Percentiles rank a stretch among this genome's conserved stretches.
Evolutionary conservation across 2,797 vertebrate species (phyloP).

Genomic region (Falco rusticolus): DNA sequence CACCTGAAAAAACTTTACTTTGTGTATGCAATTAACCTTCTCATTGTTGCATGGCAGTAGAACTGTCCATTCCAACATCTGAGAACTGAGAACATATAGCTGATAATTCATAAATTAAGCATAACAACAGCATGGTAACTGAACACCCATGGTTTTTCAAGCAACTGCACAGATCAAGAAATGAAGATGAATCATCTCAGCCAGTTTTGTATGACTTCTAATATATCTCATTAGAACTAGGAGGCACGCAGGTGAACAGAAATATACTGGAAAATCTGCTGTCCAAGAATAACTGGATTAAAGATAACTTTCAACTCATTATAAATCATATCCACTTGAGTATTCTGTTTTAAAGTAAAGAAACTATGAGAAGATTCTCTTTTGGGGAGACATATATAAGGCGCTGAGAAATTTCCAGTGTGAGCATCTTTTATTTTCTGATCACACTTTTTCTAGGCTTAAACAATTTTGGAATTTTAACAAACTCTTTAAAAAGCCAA

Average conservation of each 20-base stretch:
- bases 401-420: not conserved
- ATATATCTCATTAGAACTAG: not conserved
- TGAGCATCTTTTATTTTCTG: not conserved
- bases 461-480: not conserved
- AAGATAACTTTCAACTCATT: not conserved
- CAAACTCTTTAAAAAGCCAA: not conserved
- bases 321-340: not conserved
- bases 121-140: not conserved
- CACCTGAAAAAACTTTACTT: not conserved
- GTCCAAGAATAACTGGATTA: not conserved
- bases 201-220: not conserved
- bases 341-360: not conserved
- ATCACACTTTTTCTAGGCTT: fast-evolving
- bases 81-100: not conserved
- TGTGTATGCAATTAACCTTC: not conserved
- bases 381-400: fast-evolving
- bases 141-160: not conserved
- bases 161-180: not conserved
- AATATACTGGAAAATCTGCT: not conserved
- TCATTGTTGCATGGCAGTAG: not conserved
- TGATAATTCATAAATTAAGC: not conserved
- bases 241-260: not conserved
- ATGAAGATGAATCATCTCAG: not conserved
- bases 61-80: not conserved
- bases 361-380: not conserved